Conservation (phyloP, 35 echinoderm and acorn worm genomes). For the Anneissia japonica region DNA sequence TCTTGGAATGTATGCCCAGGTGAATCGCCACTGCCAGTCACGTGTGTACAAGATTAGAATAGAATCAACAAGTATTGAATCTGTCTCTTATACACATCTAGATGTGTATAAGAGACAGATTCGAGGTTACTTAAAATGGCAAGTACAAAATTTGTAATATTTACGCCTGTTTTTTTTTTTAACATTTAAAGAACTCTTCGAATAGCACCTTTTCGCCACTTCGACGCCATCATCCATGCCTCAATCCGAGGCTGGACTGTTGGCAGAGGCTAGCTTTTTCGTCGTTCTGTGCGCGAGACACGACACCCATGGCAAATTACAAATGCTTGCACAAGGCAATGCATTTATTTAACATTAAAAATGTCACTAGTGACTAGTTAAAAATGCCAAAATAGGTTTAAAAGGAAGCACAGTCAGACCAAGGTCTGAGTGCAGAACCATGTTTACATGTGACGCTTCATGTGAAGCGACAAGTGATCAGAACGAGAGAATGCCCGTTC, state of each 20-base stretch:
- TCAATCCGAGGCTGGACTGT: background rate
- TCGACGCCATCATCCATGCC: background rate
- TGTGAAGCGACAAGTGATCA: constrained; percentile 83
- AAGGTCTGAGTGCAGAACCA: constrained; percentile 46
- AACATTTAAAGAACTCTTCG: background rate
- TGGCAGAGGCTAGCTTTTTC: background rate
- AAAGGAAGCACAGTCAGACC: background rate
- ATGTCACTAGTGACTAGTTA: background rate
- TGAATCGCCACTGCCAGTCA: background rate
- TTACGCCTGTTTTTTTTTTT: background rate
- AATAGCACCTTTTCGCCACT: background rate
- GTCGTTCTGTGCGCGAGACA: background rate
- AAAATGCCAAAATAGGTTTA: background rate
- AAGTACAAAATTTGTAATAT: background rate
- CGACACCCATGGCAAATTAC: background rate
- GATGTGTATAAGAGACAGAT: too few species aligned
- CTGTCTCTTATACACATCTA: too few species aligned
- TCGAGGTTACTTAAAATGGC: background rate
- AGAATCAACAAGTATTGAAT: too few species aligned
- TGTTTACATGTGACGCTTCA: constrained; percentile 98
- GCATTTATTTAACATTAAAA: background rate
- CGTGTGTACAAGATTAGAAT: too few species aligned
- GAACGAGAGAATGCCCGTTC: constrained; percentile 93
- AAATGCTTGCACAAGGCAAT: background rate
- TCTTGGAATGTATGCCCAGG: background rate